These are phyloP conservation scores for Plagodis dolabraria DNA, from an alignment of 2,888 invertebrate species.

Conservation along the genomic window DNA sequence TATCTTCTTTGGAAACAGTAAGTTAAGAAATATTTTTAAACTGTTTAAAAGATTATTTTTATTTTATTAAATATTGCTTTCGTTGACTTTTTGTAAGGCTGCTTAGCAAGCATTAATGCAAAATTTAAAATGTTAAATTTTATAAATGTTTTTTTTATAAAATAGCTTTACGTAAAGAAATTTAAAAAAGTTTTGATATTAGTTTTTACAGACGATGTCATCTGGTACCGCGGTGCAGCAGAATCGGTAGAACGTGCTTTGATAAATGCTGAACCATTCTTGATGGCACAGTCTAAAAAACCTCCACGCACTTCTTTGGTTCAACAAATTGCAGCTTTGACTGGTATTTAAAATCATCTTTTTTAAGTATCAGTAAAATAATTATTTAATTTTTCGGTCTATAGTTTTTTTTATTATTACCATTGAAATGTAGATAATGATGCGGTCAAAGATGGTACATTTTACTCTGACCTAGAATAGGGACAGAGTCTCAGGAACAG, in stretches of 20 bases:
- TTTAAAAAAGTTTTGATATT: background rate
- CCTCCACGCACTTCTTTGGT: background rate
- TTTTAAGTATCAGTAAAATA: too few relatives aligned
- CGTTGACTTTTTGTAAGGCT: background rate
- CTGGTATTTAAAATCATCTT: conserved; percentile 1
- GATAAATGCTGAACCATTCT: background rate
- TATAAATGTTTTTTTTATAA: background rate
- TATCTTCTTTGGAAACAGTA: conserved; percentile 17
- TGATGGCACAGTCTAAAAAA: conserved; percentile 5
- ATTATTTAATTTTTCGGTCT: too few relatives aligned
- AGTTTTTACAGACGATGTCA: conserved; percentile 7
- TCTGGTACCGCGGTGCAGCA: conserved; percentile 6
- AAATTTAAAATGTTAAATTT: background rate
- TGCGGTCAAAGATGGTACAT: too few relatives aligned
- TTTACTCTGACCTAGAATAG: too few relatives aligned
- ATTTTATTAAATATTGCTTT: background rate
- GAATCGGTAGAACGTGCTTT: conserved; percentile 6
- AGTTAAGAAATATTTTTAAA: background rate
- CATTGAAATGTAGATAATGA: too few relatives aligned
- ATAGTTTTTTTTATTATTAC: too few relatives aligned
- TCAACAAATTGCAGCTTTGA: conserved; percentile 11
- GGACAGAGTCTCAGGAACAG: too few relatives aligned
- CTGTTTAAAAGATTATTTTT: background rate
- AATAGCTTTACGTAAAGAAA: background rate
- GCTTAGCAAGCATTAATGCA: too few relatives aligned